phyloP scores from a whole-genome alignment of 53 echinoderm and acorn worm species.

The Stichopus horrens region DNA sequence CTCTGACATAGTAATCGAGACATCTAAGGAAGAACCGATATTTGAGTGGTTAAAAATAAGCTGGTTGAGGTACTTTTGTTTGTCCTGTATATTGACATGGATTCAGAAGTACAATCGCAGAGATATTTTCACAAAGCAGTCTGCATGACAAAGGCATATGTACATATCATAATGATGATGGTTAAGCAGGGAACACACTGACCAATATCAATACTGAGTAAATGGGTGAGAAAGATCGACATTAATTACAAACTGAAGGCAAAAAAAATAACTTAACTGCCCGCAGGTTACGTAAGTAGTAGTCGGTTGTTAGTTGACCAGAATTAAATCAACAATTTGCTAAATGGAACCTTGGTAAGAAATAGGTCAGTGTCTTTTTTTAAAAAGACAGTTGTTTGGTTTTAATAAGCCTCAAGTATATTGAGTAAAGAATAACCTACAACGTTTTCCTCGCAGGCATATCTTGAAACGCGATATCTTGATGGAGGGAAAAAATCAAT shows the following conservation, averaged over 20 bases:
- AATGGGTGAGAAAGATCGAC: neutral
- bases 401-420: neutral
- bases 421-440: neutral
- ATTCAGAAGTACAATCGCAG: neutral
- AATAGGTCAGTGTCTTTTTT: neutral
- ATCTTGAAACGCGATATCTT: neutral
- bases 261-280: neutral
- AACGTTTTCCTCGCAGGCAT: neutral
- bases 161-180: neutral
- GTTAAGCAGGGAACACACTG: neutral
- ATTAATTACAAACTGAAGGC: neutral
- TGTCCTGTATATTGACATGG: constrained; percentile 1
- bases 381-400: neutral
- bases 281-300: too few species aligned
- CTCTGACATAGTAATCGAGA: neutral
- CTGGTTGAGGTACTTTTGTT: neutral
- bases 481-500: neutral
- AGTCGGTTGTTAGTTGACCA: neutral
- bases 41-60: neutral
- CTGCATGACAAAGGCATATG: neutral
- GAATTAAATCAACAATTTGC: neutral
- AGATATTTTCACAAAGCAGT: neutral
- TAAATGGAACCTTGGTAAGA: neutral
- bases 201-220: neutral
- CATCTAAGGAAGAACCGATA: constrained; percentile 5